phyloP scores from a whole-genome alignment of 1,140 invertebrate genomes.

The Drosophila bocki region DNA sequence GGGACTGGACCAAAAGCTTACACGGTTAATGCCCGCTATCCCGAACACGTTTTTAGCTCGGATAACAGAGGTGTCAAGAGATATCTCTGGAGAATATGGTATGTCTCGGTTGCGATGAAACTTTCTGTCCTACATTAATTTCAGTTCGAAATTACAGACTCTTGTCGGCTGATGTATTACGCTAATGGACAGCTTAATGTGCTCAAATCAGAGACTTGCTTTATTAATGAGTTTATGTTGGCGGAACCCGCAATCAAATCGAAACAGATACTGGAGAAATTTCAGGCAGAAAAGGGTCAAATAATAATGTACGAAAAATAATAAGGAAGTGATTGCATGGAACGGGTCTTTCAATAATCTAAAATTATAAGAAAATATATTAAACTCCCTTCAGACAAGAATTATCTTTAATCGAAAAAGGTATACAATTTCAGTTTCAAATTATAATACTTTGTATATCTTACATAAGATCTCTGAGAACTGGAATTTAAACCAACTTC shows the following conservation, averaged over 20 bases:
- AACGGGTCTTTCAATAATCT: neutral
- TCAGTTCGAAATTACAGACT: conserved; percentile 49
- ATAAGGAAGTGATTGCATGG: neutral
- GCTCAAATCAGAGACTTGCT: conserved; percentile 33
- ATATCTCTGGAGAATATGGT: conserved; percentile 60
- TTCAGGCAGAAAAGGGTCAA: neutral
- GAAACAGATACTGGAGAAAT: conserved; percentile 21
- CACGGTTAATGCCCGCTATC: conserved; percentile 64
- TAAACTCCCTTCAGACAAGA: neutral
- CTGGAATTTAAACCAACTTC: conserved; percentile 16
- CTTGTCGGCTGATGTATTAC: conserved; percentile 54
- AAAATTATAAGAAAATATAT: conserved; percentile 3
- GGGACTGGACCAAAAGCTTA: conserved; percentile 39
- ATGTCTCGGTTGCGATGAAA: conserved; percentile 35
- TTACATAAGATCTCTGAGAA: conserved; percentile 11
- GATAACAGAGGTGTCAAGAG: conserved; percentile 72
- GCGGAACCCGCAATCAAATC: conserved; percentile 30
- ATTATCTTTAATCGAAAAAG: neutral
- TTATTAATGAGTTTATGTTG: conserved; percentile 42
- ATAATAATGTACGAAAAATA: conserved; percentile 12
- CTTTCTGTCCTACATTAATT: conserved; percentile 49
- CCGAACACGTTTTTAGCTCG: conserved; percentile 45
- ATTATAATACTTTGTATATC: conserved; percentile 13
- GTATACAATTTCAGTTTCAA: conserved; percentile 24
- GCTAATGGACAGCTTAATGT: conserved; percentile 57